Evolutionary conservation across 2,113 vertebrate genomes (phyloP).

Genomic region (Sprattus sprattus): DNA sequence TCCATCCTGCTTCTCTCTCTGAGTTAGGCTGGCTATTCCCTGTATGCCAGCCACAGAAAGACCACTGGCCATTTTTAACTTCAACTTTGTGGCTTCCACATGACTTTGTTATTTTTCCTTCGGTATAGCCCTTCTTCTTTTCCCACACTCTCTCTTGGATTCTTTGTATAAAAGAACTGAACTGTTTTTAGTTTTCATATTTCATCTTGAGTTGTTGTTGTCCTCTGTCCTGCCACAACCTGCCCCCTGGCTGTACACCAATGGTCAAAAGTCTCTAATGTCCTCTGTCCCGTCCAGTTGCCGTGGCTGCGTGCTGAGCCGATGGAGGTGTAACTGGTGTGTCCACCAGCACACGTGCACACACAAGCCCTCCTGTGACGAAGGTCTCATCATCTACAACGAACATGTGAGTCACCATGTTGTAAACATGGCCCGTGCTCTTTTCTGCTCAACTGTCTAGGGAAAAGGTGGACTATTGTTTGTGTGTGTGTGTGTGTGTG

Average conservation of each 20-base stretch:
- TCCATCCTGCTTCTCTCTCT: not conserved
- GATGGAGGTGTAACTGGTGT: slow-evolving; percentile 96
- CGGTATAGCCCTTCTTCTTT: no score
- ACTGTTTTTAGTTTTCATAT: no score
- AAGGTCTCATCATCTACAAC: slow-evolving; percentile 87
- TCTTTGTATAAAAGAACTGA: no score
- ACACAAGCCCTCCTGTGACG: slow-evolving; percentile 83
- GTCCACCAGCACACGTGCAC: slow-evolving; percentile 90
- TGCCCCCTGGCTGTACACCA: not conserved
- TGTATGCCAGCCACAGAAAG: not conserved
- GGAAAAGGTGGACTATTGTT: not conserved
- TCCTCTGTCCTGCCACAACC: not conserved
- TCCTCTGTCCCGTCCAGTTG: slow-evolving; percentile 71
- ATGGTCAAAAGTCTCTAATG: not conserved
- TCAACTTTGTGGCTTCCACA: no score
- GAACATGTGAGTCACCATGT: slow-evolving; percentile 75
- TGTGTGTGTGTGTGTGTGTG: not conserved
- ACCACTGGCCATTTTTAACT: no score
- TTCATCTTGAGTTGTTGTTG: not conserved
- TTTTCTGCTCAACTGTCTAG: not conserved
- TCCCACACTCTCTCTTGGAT: no score
- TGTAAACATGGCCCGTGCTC: not conserved
- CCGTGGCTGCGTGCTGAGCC: slow-evolving; percentile 87
- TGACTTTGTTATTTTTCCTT: no score
- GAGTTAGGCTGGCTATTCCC: no score